These are phyloP conservation scores for Drosophila tsacasi DNA, from an alignment of 1,140 invertebrate genomes.

Conservation along the genomic window DNA sequence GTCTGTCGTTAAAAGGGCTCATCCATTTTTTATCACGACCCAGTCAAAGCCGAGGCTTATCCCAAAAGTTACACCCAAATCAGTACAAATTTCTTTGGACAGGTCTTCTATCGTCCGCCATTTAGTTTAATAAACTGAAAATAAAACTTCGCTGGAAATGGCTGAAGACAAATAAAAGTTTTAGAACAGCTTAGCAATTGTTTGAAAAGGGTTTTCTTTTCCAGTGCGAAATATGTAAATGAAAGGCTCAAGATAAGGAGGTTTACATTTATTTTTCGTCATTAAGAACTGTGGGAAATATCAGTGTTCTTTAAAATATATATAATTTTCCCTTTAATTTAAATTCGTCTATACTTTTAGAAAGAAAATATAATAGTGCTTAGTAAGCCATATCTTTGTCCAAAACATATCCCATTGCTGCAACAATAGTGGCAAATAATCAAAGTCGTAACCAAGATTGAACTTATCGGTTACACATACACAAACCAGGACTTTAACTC, in stretches of 20 bases:
- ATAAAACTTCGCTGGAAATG: conserved; percentile 20
- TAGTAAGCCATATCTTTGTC: neutral
- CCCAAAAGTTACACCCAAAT: conserved; percentile 35
- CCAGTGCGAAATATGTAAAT: conserved; percentile 20
- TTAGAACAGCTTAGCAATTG: conserved; percentile 4
- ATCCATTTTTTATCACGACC: conserved; percentile 66
- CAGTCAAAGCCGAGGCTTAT: conserved; percentile 6
- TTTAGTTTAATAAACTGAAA: conserved; percentile 27
- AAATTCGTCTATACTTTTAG: too few relatives aligned
- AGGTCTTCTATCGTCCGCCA: conserved; percentile 9
- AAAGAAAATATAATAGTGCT: too few relatives aligned
- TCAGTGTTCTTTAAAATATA: too few relatives aligned
- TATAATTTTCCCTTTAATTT: too few relatives aligned
- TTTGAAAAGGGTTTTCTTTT: neutral
- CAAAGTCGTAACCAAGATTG: conserved; percentile 64
- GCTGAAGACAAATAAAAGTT: conserved; percentile 23
- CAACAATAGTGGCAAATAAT: conserved; percentile 68
- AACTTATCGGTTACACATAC: conserved; percentile 51
- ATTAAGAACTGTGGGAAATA: neutral
- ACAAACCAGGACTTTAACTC: neutral
- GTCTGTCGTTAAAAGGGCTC: conserved; percentile 69
- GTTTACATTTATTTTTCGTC: conserved; percentile 11
- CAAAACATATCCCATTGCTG: conserved; percentile 40
- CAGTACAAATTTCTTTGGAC: conserved; percentile 37
- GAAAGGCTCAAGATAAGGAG: neutral